Conservation (phyloP, 2,888 invertebrate genomes). For the Platycnemis pennipes region DNA sequence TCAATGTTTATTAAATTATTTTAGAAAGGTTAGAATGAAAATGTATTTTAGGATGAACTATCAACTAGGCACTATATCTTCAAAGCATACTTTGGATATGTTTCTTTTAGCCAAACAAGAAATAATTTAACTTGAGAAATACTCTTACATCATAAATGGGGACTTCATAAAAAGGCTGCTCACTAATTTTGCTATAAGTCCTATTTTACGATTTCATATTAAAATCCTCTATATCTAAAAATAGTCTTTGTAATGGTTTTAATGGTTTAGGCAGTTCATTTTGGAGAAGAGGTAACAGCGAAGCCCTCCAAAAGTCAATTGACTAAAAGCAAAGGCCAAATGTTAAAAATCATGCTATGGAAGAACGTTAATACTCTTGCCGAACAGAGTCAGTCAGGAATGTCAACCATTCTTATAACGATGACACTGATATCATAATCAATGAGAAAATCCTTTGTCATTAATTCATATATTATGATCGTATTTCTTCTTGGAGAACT, state of each 20-base stretch:
- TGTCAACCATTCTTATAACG: background rate
- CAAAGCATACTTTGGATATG: background rate
- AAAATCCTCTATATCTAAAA: conserved; percentile 64
- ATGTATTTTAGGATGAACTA: background rate
- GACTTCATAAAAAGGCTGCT: conserved; percentile 5
- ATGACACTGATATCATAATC: background rate
- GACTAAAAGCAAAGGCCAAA: conserved; percentile 65
- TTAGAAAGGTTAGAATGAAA: background rate
- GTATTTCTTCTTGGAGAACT: background rate
- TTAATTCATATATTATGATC: background rate
- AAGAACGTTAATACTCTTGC: conserved; percentile 58
- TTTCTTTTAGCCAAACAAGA: background rate
- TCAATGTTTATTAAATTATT: background rate
- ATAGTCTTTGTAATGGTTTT: conserved; percentile 46
- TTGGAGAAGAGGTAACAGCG: conserved; percentile 60
- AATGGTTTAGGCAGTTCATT: conserved; percentile 63
- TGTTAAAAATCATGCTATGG: conserved; percentile 35
- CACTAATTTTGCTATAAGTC: background rate
- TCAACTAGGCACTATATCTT: background rate
- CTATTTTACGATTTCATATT: conserved; percentile 35
- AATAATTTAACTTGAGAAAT: background rate
- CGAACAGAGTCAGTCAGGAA: conserved; percentile 8
- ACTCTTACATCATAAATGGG: background rate
- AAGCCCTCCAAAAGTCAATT: conserved; percentile 64
- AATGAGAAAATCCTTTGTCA: background rate